Percentiles rank a stretch among this genome's conserved stretches.
phyloP scores from a whole-genome alignment of 2,888 invertebrate genomes.

The Arge pagana region DNA sequence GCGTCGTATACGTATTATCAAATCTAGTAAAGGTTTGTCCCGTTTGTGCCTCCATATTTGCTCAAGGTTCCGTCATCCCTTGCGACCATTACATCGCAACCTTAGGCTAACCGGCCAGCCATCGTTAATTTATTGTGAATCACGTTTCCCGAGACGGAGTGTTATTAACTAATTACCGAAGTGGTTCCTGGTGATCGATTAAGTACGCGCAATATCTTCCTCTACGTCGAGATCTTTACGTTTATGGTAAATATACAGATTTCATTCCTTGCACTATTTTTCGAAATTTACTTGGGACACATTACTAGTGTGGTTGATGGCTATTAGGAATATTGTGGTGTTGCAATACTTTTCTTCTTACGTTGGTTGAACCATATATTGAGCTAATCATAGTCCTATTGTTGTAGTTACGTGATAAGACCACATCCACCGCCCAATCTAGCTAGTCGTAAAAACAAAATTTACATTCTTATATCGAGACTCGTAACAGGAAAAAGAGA shows the following conservation, averaged over 20 bases:
- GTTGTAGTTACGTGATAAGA: slow-evolving; percentile 4
- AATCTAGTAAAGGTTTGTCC: slow-evolving; percentile 16
- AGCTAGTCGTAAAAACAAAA: background rate
- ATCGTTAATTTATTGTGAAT: slow-evolving; percentile 20
- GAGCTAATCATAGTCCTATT: no score
- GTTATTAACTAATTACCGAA: slow-evolving; percentile 17
- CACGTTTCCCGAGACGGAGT: slow-evolving; percentile 21
- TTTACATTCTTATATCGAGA: no score
- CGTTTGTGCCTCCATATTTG: slow-evolving; percentile 15
- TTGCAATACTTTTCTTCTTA: no score
- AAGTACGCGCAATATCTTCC: slow-evolving; percentile 11
- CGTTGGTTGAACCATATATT: no score
- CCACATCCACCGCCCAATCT: slow-evolving; percentile 9
- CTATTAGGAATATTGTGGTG: no score
- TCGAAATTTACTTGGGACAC: slow-evolving; percentile 6
- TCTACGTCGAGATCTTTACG: slow-evolving; percentile 7
- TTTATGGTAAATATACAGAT: slow-evolving; percentile 20
- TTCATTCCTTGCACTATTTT: no score
- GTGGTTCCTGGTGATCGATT: slow-evolving; percentile 15
- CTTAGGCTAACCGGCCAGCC: slow-evolving; percentile 16
- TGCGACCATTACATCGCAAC: slow-evolving; percentile 15
- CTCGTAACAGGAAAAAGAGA: no score
- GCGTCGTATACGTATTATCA: slow-evolving; percentile 19
- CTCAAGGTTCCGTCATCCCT: slow-evolving; percentile 22
- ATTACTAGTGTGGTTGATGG: no score